Percentiles rank a stretch among this genome's conserved stretches.
Conservation (phyloP, 53 echinoderm and acorn worm species). For the Henricia sp. region DNA sequence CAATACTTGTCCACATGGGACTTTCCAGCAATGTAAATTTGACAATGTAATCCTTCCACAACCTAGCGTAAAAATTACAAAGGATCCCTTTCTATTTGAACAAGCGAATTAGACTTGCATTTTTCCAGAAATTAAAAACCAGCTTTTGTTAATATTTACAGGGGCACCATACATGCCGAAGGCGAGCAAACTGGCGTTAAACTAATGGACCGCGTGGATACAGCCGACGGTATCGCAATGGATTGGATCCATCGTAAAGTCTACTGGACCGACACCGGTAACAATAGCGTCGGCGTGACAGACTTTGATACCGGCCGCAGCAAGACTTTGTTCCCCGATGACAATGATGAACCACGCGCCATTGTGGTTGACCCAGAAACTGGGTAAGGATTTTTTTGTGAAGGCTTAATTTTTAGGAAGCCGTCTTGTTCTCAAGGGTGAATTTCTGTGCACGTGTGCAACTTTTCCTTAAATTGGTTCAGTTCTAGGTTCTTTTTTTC, state of each 20-base stretch:
- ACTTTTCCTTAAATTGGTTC: too few relatives aligned
- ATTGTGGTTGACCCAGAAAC: slow-evolving; percentile 85
- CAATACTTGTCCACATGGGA: too few relatives aligned
- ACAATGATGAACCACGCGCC: slow-evolving; percentile 85
- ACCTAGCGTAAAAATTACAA: too few relatives aligned
- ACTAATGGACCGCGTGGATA: slow-evolving; percentile 54
- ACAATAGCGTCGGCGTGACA: slow-evolving; percentile 73
- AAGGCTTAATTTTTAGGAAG: too few relatives aligned
- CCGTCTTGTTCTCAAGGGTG: too few relatives aligned
- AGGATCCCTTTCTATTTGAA: too few relatives aligned
- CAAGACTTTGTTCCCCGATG: slow-evolving; percentile 53
- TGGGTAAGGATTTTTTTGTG: slow-evolving; percentile 66
- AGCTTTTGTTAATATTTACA: slow-evolving; percentile 18
- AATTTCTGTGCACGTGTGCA: too few relatives aligned
- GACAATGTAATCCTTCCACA: too few relatives aligned
- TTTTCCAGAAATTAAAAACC: too few relatives aligned
- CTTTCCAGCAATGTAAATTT: too few relatives aligned
- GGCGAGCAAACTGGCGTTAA: neutral
- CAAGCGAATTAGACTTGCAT: too few relatives aligned
- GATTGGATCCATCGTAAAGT: slow-evolving; percentile 96
- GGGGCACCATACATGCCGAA: slow-evolving; percentile 39
- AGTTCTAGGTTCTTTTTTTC: too few relatives aligned
- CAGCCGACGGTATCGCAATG: slow-evolving; percentile 84
- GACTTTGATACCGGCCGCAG: slow-evolving; percentile 54
- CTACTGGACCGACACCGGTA: slow-evolving; percentile 94